These are phyloP conservation scores for Megalops cyprinoides DNA, from an alignment of 2,797 vertebrate genomes.

Conservation along the genomic window DNA sequence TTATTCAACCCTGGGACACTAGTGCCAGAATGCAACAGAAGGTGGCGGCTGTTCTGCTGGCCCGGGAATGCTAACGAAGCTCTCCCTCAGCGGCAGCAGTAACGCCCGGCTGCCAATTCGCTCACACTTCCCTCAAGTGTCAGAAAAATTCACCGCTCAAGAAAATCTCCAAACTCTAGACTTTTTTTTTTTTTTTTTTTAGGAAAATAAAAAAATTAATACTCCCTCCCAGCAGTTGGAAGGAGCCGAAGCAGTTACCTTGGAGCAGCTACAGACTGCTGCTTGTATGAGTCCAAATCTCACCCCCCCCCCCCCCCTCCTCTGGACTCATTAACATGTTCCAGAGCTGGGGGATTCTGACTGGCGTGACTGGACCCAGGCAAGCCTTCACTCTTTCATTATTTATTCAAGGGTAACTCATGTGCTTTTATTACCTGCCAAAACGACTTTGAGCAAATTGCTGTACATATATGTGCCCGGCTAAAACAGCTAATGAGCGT, in stretches of 20 bases:
- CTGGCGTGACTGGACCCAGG: neutral
- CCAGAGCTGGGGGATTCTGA: no score
- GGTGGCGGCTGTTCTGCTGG: neutral
- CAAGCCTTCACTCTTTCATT: conserved; percentile 38
- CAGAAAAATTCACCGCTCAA: neutral
- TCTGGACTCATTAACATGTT: no score
- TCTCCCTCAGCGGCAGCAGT: neutral
- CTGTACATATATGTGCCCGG: conserved; percentile 57
- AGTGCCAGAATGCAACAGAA: neutral
- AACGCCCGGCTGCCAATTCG: neutral
- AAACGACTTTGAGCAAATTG: conserved; percentile 45
- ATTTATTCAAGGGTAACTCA: conserved; percentile 39
- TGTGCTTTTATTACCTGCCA: conserved; percentile 48
- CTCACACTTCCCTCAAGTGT: neutral
- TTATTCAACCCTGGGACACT: conserved; percentile 68
- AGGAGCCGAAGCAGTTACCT: no score
- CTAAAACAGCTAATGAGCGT: conserved; percentile 29
- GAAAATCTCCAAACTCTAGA: no score
- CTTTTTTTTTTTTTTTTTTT: no score
- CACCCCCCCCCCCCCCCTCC: no score
- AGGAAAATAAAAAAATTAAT: neutral
- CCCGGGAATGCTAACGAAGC: neutral
- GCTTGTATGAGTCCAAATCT: no score
- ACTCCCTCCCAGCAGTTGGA: no score
- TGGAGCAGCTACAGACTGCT: no score